Percentiles rank a stretch among this genome's conserved stretches.
Evolutionary conservation across 1,140 invertebrate genomes (phyloP).

Genomic region (Akabosia matsudoensis): DNA sequence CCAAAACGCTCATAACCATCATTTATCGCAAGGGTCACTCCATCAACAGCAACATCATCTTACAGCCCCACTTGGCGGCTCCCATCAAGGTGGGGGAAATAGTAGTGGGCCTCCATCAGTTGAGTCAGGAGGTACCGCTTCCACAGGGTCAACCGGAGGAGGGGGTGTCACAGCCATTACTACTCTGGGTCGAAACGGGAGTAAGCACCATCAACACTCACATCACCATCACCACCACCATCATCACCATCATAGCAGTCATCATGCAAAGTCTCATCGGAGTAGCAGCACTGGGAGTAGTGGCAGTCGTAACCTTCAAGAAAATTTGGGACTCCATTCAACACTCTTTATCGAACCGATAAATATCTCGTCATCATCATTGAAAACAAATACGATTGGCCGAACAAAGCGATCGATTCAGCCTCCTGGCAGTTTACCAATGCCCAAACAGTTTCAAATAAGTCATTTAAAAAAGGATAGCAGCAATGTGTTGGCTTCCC

Average conservation of each 20-base stretch:
- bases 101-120: background rate
- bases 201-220: background rate
- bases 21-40: background rate
- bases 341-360: background rate
- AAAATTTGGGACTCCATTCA: background rate
- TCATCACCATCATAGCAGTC: slow-evolving; percentile 3
- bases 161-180: background rate
- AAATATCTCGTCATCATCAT: no score
- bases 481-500: background rate
- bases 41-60: slow-evolving; percentile 49
- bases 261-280: background rate
- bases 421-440: slow-evolving; percentile 29
- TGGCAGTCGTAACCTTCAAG: background rate
- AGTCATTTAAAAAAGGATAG: background rate
- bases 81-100: background rate
- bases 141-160: background rate
- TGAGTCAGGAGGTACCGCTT: background rate
- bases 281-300: slow-evolving; percentile 1
- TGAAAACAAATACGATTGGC: background rate
- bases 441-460: slow-evolving; percentile 28
- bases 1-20: slow-evolving; percentile 6
- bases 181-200: background rate
- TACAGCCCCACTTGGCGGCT: slow-evolving; percentile 48
- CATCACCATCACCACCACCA: background rate
- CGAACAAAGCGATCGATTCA: slow-evolving; percentile 28